Evolutionary conservation across 2,797 vertebrate genomes (phyloP).

Genomic region (Lacerta viridis): DNA sequence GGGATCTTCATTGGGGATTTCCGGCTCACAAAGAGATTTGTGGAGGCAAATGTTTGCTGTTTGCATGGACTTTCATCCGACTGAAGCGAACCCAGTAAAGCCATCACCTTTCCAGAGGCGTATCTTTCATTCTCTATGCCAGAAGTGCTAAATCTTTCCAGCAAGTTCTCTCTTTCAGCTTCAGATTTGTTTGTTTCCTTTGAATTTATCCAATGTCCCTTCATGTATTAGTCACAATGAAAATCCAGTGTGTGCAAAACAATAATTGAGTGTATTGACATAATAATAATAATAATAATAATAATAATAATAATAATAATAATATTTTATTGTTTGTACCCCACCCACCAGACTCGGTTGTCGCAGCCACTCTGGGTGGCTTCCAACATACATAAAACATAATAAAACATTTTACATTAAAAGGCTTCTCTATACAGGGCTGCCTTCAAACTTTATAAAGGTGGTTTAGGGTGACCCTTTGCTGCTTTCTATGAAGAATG

Average conservation of each 20-base stretch:
- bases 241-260: too few species aligned
- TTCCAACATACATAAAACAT: too few species aligned
- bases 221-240: neutral
- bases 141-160: conserved; percentile 1
- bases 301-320: too few species aligned
- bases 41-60: neutral
- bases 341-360: too few species aligned
- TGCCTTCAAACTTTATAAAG: too few species aligned
- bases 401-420: too few species aligned
- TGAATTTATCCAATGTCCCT: neutral
- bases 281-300: neutral
- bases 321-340: too few species aligned
- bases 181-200: neutral
- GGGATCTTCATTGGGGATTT: neutral
- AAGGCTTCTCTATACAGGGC: too few species aligned
- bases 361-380: too few species aligned
- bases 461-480: neutral
- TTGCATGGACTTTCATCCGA: conserved; percentile 21
- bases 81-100: neutral
- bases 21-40: neutral
- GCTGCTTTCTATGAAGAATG: neutral
- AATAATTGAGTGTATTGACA: conserved; percentile 1
- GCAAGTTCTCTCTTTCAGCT: neutral
- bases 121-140: neutral
- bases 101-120: neutral